A percentile compares a stretch with the other conserved stretches of the same genome.
These are phyloP conservation scores for Clarias gariepinus DNA, from an alignment of 2,113 vertebrate genomes.

Conservation along the genomic window DNA sequence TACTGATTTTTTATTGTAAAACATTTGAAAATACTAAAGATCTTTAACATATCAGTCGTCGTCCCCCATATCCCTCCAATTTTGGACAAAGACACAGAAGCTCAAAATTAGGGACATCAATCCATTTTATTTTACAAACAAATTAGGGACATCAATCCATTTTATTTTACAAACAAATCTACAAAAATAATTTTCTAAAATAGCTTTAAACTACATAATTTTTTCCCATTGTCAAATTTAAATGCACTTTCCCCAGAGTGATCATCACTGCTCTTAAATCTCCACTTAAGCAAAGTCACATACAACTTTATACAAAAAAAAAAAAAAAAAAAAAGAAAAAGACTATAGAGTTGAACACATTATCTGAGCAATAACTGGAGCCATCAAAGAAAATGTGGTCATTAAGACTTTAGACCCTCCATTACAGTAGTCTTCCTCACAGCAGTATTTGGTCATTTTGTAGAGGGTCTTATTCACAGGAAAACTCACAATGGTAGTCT, in stretches of 20 bases:
- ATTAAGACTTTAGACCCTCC: background rate
- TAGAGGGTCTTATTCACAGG: conserved; percentile 44
- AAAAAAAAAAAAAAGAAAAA: too few relatives aligned
- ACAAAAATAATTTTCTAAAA: background rate
- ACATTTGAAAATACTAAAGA: too few relatives aligned
- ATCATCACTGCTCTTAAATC: background rate
- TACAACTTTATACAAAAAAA: background rate
- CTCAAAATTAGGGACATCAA: too few relatives aligned
- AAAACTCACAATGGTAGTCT: conserved; percentile 34
- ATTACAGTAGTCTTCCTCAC: conserved; percentile 42
- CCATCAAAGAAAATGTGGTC: background rate
- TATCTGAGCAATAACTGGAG: conserved; percentile 7
- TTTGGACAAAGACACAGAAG: too few relatives aligned
- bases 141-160: background rate
- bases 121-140: background rate
- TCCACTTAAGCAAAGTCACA: background rate
- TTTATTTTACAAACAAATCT: background rate
- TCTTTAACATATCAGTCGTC: too few relatives aligned
- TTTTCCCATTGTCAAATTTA: background rate
- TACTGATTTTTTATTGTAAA: too few relatives aligned
- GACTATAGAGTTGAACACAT: background rate
- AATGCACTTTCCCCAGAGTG: background rate
- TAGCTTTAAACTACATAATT: background rate
- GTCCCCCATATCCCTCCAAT: too few relatives aligned
- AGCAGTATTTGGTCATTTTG: conserved; percentile 27